Evolutionary conservation across 2,113 vertebrate genomes (phyloP), one percentile per base, ranked within the genome.

Genomic region (Saguinus imperator): DNA sequence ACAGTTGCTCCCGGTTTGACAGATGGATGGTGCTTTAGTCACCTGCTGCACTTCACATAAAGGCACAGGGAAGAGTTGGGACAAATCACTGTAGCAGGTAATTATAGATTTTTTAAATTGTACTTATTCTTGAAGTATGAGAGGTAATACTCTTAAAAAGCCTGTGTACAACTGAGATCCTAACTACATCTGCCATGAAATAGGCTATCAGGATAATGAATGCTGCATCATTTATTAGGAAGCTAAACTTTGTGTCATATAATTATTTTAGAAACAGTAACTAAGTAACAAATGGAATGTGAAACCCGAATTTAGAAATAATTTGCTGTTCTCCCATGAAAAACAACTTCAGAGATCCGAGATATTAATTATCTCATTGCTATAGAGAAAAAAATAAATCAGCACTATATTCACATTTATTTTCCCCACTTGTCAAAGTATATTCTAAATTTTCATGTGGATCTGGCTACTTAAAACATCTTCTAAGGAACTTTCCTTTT

Each of bases 171-270:
- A 94, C 58, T 89, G 57, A 97, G 96, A 96, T 92, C 91, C 97
- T 89, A 97, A 97, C 81, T 97, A 77, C 94, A 94, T 97, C 89
- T 92, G 70, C 50, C 94, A 98, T 48, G 77, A 96, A 97, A 77
- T 68, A 94, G 45, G 57, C 82, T 97, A 88, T 94, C 45, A 87
- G 84, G 58, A 72, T 96, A 95, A 96, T 37, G 43, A 96, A 95
- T 76, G 80, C 23, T 35, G 64, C 80, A 58, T 95, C 72, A 84
- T 50, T 95, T 82, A 64, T 98, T 57, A 87, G 55, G 76, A 96
- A 91, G 97, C 91, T 97, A 89, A 90, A 84, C 29, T 89, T 93
- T 88, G 48, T 37, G 72, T 93, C 93, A 88, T n/a, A 85, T 82
- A 96, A 96, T 96, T 94, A 97, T 82, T 97, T 88, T 89, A 77